Evolutionary conservation across 2,888 invertebrate species (phyloP).

Genomic region (Acanthosoma haemorrhoidale): DNA sequence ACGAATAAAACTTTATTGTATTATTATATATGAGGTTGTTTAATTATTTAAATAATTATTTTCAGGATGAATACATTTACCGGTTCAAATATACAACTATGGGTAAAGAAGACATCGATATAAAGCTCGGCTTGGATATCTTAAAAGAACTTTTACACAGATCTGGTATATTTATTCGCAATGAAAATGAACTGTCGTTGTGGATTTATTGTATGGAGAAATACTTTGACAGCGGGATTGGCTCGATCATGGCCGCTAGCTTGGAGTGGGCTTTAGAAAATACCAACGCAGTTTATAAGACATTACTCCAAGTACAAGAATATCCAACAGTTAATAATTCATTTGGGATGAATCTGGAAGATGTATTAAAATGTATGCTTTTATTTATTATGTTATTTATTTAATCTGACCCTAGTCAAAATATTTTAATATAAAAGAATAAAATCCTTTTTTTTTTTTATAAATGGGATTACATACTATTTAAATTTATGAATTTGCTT

Average conservation of each 20-base stretch:
- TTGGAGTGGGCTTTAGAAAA: conserved; percentile 22
- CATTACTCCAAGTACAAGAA: conserved; percentile 8
- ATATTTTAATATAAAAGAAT: not conserved
- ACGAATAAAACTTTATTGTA: too few species aligned
- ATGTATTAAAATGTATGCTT: conserved; percentile 13
- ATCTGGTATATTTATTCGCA: conserved; percentile 20
- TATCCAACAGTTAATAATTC: not conserved
- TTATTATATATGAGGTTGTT: too few species aligned
- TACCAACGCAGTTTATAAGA: conserved; percentile 7
- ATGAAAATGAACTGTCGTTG: conserved; percentile 27
- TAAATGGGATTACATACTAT: too few species aligned
- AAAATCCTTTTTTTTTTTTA: too few species aligned
- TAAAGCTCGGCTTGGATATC: not conserved
- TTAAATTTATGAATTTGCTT: too few species aligned
- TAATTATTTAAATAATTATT: not conserved
- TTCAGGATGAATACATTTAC: conserved; percentile 7
- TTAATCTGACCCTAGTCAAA: not conserved
- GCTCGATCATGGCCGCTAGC: conserved; percentile 18
- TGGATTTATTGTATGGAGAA: conserved; percentile 34
- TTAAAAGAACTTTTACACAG: conserved; percentile 11
- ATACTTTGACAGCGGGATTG: not conserved
- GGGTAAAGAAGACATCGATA: not conserved
- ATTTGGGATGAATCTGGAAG: conserved; percentile 3
- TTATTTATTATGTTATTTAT: not conserved
- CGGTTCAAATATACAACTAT: conserved; percentile 1